A percentile compares a stretch with the other conserved stretches of the same genome.
Conservation (phyloP, 2,888 invertebrate species). For the Lasioglossum lativentre region DNA sequence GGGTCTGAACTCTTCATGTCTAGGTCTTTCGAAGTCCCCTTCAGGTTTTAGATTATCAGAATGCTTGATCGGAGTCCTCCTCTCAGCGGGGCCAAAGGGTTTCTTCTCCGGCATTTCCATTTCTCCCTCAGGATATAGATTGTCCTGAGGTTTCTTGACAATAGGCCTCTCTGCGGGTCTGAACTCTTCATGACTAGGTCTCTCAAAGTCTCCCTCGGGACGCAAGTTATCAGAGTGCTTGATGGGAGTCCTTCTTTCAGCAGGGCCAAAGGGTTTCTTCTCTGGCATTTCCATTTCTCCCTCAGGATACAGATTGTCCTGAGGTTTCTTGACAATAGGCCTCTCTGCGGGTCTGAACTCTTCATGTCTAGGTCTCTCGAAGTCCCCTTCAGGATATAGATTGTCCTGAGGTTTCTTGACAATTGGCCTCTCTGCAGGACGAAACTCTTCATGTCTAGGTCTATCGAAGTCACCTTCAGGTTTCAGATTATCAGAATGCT, state of each 20-base stretch:
- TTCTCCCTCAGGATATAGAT: slow-evolving; percentile 83
- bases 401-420: slow-evolving; percentile 84
- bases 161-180: slow-evolving; percentile 85
- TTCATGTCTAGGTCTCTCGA: slow-evolving; percentile 29
- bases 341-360: slow-evolving; percentile 81
- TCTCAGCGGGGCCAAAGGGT: slow-evolving; percentile 63
- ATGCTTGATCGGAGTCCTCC: neutral
- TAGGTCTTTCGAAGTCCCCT: slow-evolving; percentile 44
- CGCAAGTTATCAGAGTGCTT: slow-evolving; percentile 83
- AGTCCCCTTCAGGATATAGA: slow-evolving; percentile 55
- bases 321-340: slow-evolving; percentile 81
- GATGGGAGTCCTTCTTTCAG: slow-evolving; percentile 82
- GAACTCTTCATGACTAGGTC: slow-evolving; percentile 75
- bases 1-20: slow-evolving; percentile 74
- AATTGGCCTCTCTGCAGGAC: slow-evolving; percentile 81
- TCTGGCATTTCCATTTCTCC: slow-evolving; percentile 82
- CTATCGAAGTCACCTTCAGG: slow-evolving; percentile 1
- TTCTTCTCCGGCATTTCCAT: neutral
- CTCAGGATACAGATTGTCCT: slow-evolving; percentile 82
- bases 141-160: slow-evolving; percentile 86
- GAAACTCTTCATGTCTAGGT: slow-evolving; percentile 37
- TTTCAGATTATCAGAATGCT: neutral
- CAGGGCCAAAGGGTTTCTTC: slow-evolving; percentile 74
- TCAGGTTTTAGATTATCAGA: neutral
- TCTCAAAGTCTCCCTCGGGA: slow-evolving; percentile 85